Evolutionary conservation across 2,888 invertebrate species (phyloP).

Genomic region (Zhuqinia jingwanae): DNA sequence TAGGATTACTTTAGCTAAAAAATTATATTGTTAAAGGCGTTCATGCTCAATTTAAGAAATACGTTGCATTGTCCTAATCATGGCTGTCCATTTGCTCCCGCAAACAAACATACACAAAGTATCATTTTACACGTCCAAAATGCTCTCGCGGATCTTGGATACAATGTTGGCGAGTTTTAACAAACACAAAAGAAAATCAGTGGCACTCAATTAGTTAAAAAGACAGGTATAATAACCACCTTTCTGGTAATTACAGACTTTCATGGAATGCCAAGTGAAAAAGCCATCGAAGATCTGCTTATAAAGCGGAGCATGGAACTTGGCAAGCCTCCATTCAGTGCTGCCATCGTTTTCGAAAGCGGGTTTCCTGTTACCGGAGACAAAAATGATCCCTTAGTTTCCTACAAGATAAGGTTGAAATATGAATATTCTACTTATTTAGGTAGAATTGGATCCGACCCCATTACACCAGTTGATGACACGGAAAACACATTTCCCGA

Average conservation of each 20-base stretch:
- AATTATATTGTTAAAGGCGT: too few species aligned
- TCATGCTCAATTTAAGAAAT: background rate
- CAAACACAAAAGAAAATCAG: too few species aligned
- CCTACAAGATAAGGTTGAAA: conserved; percentile 19
- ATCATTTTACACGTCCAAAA: background rate
- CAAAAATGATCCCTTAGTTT: background rate
- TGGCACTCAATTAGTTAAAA: too few species aligned
- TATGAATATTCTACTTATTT: background rate
- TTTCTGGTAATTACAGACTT: background rate
- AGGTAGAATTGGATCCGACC: background rate
- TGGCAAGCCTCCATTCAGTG: background rate
- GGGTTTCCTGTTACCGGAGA: conserved; percentile 1
- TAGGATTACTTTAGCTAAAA: too few species aligned
- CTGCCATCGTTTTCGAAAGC: background rate
- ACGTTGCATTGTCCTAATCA: background rate
- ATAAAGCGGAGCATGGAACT: background rate
- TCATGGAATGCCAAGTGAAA: background rate
- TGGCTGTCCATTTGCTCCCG: background rate
- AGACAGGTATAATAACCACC: too few species aligned
- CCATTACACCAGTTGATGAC: conserved; percentile 25
- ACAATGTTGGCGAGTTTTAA: background rate
- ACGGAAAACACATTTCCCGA: background rate
- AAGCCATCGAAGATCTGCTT: background rate
- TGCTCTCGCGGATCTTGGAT: background rate
- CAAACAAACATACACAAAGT: background rate